Evolutionary conservation across 2,113 vertebrate species (phyloP).

Genomic region (Gallinago undulata): DNA sequence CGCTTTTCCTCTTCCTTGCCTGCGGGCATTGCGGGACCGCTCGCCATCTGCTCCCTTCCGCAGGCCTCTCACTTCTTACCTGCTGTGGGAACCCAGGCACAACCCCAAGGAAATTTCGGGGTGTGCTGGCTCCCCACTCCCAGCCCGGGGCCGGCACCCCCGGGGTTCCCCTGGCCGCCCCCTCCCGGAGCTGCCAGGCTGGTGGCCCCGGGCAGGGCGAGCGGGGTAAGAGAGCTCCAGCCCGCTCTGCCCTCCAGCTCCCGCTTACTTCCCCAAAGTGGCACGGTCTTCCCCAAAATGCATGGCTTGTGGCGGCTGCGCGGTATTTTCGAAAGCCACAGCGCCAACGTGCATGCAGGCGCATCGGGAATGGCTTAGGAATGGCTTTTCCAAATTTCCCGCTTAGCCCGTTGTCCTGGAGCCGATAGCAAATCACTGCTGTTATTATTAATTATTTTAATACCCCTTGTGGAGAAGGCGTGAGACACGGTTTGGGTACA

Average conservation of each 20-base stretch:
- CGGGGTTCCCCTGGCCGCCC: neutral
- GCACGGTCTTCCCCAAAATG: neutral
- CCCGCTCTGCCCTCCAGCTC: neutral
- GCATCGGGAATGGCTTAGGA: neutral
- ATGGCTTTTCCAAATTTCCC: neutral
- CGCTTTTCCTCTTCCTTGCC: neutral
- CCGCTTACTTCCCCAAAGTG: neutral
- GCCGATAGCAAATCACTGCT: no score
- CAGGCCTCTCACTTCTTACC: neutral
- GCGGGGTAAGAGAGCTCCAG: neutral
- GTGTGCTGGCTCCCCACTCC: fast-evolving
- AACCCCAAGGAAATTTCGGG: neutral
- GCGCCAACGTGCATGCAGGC: fast-evolving
- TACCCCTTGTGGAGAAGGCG: neutral
- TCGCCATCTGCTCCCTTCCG: neutral
- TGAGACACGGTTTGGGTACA: neutral
- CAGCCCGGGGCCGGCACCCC: no score
- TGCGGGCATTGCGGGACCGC: neutral
- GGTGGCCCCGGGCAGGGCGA: neutral
- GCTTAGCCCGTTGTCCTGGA: neutral
- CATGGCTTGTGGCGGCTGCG: neutral
- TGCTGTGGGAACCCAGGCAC: neutral
- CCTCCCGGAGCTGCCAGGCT: neutral
- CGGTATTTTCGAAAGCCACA: neutral
- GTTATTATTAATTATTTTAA: neutral